These are phyloP conservation scores for Merops nubicus DNA, from an alignment of 2,113 vertebrate species.

Conservation along the genomic window DNA sequence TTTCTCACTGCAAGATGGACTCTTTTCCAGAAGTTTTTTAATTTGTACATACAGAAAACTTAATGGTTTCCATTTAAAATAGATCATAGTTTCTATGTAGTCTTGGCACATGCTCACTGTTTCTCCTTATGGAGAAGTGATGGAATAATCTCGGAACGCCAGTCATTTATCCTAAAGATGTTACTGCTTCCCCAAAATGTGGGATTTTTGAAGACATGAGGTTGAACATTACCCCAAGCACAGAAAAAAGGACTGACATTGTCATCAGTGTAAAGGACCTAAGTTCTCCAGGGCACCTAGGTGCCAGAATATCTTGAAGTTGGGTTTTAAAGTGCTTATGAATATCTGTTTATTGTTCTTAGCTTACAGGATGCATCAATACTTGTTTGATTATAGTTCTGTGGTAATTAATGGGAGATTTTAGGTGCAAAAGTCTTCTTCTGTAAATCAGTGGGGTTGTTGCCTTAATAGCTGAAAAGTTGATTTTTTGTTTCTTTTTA, in stretches of 20 bases:
- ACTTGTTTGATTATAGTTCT: not conserved
- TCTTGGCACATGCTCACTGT: not conserved
- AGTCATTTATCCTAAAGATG: not conserved
- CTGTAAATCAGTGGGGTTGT: not conserved
- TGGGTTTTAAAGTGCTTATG: not conserved
- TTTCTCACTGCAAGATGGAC: not conserved
- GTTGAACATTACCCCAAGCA: not conserved
- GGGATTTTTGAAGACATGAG: not conserved
- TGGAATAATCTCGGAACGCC: not conserved
- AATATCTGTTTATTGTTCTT: not conserved
- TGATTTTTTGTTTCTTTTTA: not conserved
- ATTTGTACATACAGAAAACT: not conserved
- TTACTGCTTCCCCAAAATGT: not conserved
- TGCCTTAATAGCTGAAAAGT: not conserved
- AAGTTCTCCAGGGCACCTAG: not conserved
- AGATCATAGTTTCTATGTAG: not conserved
- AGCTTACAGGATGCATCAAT: not conserved
- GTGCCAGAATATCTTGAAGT: not conserved
- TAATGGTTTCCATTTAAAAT: not conserved
- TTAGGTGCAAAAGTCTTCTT: not conserved
- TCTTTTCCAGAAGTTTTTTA: not conserved
- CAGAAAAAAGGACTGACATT: not conserved
- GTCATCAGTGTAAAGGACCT: not conserved
- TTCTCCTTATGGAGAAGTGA: not conserved
- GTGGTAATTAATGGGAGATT: not conserved